Base-by-base conservation (phyloP, 2,888 invertebrate species). In the Serrognathus titanus region DNA sequence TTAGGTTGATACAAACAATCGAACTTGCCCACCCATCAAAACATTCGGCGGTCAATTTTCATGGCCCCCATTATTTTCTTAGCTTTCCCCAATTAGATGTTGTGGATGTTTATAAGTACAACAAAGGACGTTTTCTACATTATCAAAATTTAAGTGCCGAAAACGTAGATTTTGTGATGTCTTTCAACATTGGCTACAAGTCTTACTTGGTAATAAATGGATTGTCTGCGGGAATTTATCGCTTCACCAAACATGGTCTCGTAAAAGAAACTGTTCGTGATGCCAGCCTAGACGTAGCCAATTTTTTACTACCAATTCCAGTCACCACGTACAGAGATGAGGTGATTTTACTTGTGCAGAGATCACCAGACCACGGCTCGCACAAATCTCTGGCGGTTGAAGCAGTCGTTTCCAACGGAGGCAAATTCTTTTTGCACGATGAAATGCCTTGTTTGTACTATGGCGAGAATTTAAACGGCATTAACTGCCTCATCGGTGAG, bases 311-410 rank as follows among this genome's bases (percentile, higher is more conserved):
- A 39, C 69, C 74, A 3, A 59, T 81, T 38, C 75, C 74, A 1
- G 55, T 79, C 1, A 66, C 73, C 51, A 79, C 75, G 2, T 79
- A 78, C 57, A 71, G 78, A 51, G 75, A 80, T 57, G 80, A 81
- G 53, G 72, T 77, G 1, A 62, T 81, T 46, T 59, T 82, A 41
- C 59, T 82, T 6, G 68, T 76, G 2, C 79, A 82, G 66, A 69
- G 74, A 24, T 51, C 48, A 20, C 13, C 76, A 16, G 64, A 74
- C 50, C 70, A 75, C 55, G 67, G 60, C 10, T 63, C 66, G 3
- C 75, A 76, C 55, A 62, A 59, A 31, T 64, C 72, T 3, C 62
- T 63, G 47, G 64, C 63, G 10, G 63, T 76, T 9, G 75, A 76
- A 63, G 63, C 73, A 11, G 62, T 78, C 12, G 64, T 71, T 6